Conservation (phyloP, 1,140 invertebrate species). For the Panulirus ornatus region DNA sequence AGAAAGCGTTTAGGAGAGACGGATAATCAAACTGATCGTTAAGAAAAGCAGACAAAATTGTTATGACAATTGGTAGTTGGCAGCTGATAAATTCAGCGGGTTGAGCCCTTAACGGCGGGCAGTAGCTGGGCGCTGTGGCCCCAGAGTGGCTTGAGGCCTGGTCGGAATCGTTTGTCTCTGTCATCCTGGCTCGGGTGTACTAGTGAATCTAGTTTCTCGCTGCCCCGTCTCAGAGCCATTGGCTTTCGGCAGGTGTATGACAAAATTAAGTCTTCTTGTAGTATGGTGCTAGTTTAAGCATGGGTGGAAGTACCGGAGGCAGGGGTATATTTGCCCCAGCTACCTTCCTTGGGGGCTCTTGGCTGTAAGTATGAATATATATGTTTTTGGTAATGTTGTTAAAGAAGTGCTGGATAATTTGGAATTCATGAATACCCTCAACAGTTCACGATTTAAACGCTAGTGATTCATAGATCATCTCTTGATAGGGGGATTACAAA, state of each 20-base stretch:
- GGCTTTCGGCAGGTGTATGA: neutral
- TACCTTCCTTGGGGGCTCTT: neutral
- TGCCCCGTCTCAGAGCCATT: neutral
- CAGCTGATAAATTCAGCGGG: neutral
- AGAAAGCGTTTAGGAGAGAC: neutral
- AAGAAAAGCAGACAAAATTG: neutral
- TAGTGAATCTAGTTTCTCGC: slow-evolving; percentile 14
- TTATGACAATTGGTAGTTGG: neutral
- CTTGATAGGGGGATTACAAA: no score
- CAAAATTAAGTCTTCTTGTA: neutral
- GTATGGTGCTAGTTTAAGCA: neutral
- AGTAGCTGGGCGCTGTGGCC: neutral
- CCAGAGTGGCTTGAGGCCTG: slow-evolving; percentile 1
- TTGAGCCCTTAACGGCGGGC: neutral
- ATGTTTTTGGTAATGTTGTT: neutral
- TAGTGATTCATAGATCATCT: no score
- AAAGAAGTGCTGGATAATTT: no score
- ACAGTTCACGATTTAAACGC: no score
- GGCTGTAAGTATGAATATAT: neutral
- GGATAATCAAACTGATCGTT: neutral
- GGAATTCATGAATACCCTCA: no score
- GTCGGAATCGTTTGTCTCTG: neutral
- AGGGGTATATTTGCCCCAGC: neutral
- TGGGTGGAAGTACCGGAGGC: neutral
- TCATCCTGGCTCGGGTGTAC: neutral